Conservation (phyloP, 2,888 invertebrate genomes). For the Trichopria drosophilae region DNA sequence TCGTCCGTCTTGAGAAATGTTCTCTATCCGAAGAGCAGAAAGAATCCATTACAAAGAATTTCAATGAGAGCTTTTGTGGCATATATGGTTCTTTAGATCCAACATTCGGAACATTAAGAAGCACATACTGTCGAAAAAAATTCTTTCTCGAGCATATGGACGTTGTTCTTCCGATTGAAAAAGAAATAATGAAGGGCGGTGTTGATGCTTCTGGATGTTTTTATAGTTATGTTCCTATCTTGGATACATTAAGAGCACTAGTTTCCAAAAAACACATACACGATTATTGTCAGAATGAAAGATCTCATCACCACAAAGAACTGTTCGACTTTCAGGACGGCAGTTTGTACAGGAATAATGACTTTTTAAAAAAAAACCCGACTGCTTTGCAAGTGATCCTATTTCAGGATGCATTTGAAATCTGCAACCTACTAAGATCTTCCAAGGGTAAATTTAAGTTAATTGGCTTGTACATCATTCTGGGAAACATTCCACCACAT, state of each 20-base stretch:
- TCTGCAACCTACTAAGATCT: constrained; percentile 41
- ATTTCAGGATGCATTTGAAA: constrained; percentile 30
- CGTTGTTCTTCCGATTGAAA: not conserved
- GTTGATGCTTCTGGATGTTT: not conserved
- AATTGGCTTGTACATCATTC: not conserved
- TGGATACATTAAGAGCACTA: constrained; percentile 5
- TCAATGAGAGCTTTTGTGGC: not conserved
- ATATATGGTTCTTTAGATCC: not conserved
- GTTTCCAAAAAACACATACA: no score
- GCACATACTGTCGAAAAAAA: not conserved
- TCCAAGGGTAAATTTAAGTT: constrained; percentile 11
- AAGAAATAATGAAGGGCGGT: not conserved
- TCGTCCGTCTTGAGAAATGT: no score
- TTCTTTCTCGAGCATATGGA: not conserved
- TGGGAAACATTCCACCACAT: constrained; percentile 34
- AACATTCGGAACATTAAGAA: not conserved
- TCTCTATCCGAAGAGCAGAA: not conserved
- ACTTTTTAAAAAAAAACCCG: no score
- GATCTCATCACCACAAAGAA: no score
- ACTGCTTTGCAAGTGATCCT: no score
- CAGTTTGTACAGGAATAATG: no score
- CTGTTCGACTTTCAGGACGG: no score
- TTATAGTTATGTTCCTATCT: constrained; percentile 15
- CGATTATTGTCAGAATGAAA: no score
- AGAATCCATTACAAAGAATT: not conserved